phyloP scores from a whole-genome alignment of 2,113 vertebrate species.

The Laticauda colubrina region DNA sequence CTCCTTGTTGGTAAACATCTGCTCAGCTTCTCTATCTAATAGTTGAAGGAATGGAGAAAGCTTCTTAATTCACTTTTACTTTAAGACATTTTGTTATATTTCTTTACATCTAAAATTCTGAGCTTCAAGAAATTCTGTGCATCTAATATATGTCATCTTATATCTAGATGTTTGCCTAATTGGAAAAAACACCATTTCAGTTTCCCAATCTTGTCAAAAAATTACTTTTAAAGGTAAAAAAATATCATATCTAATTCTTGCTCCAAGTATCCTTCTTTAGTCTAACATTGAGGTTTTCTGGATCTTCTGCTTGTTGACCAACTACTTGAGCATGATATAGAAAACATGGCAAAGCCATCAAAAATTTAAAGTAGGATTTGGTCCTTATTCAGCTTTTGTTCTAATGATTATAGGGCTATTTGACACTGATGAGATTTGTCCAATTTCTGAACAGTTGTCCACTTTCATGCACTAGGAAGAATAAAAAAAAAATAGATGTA shows the following conservation, averaged over 20 bases:
- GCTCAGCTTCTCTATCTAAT: slow-evolving; percentile 21
- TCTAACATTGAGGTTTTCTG: neutral
- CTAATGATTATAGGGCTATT: neutral
- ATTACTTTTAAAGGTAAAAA: neutral
- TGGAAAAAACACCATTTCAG: neutral
- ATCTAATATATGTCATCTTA: neutral
- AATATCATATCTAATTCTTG: neutral
- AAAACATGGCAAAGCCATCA: neutral
- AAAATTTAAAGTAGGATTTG: neutral
- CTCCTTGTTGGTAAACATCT: slow-evolving; percentile 68
- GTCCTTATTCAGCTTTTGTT: neutral
- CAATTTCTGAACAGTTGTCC: neutral
- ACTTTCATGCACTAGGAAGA: neutral
- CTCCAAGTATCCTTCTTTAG: neutral
- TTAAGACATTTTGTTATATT: neutral
- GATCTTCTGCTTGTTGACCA: neutral
- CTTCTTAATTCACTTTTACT: neutral
- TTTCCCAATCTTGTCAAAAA: neutral
- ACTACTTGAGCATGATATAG: neutral
- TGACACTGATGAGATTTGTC: neutral
- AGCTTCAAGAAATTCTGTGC: neutral
- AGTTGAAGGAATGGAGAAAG: neutral
- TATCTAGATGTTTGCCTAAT: neutral
- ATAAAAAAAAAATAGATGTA: neutral
- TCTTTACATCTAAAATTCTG: neutral